A percentile compares a stretch with the other conserved stretches of the same genome.
These are phyloP conservation scores for Kuschelorhynchus macadamiae DNA, from an alignment of 2,888 invertebrate genomes.

Conservation along the genomic window DNA sequence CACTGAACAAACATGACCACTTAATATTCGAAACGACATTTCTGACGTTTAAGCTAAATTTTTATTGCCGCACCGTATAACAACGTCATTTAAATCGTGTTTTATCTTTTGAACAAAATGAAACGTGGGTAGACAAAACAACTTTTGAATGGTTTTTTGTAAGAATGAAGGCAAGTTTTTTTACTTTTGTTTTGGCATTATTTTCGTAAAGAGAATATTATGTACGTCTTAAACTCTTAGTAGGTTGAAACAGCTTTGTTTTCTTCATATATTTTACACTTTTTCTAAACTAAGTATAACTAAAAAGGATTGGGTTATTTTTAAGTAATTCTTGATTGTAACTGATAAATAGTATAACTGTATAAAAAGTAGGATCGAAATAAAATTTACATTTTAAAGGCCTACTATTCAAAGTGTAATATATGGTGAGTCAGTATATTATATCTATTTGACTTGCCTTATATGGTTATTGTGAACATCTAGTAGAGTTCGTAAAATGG, in stretches of 20 bases:
- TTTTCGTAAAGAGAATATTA: neutral
- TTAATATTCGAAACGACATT: conserved; percentile 35
- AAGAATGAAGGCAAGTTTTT: conserved; percentile 20
- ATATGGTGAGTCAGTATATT: too few species aligned
- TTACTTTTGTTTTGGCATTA: neutral
- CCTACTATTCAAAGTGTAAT: too few species aligned
- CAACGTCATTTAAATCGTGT: conserved; percentile 43
- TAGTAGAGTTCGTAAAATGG: too few species aligned
- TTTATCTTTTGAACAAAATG: conserved; percentile 45
- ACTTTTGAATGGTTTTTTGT: conserved; percentile 36
- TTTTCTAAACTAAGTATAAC: too few species aligned
- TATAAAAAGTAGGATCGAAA: too few species aligned
- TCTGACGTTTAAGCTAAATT: conserved; percentile 42
- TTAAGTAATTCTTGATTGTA: too few species aligned
- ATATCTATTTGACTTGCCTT: too few species aligned
- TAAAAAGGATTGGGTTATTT: too few species aligned
- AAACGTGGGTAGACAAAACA: conserved; percentile 42
- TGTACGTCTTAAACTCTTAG: neutral
- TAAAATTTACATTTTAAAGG: too few species aligned
- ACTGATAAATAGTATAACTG: too few species aligned
- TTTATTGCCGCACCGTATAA: conserved; percentile 45
- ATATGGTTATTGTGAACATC: too few species aligned
- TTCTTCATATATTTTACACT: too few species aligned
- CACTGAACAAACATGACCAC: conserved; percentile 23
- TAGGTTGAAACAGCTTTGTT: neutral